Evolutionary conservation across 2,113 vertebrate genomes (phyloP).

Genomic region (Solea solea): DNA sequence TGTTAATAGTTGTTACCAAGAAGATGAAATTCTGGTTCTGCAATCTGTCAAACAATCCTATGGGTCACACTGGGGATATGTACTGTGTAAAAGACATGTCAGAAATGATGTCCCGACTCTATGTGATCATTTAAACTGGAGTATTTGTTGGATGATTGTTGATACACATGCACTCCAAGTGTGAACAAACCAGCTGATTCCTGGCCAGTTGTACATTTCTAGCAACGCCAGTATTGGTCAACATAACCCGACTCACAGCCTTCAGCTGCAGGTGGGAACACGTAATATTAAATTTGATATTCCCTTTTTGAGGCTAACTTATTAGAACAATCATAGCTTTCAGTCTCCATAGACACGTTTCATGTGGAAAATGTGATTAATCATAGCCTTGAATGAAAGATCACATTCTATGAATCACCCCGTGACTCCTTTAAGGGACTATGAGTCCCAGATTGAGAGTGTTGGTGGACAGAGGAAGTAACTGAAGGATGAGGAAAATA

Average conservation of each 20-base stretch:
- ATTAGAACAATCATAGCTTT: conserved; percentile 30
- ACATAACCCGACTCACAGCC: conserved; percentile 7
- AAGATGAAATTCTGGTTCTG: no score
- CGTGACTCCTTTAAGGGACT: conserved; percentile 27
- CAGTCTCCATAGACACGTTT: conserved; percentile 38
- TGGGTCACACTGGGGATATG: no score
- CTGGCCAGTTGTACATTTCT: not conserved
- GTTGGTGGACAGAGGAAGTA: conserved; percentile 32
- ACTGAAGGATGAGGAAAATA: conserved; percentile 41
- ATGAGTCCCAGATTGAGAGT: conserved; percentile 31
- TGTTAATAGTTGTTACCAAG: no score
- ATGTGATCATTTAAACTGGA: not conserved
- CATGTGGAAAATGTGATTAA: conserved; percentile 34
- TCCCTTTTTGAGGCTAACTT: conserved; percentile 17
- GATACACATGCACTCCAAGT: no score
- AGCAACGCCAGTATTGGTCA: not conserved
- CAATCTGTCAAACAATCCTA: no score
- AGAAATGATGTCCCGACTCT: not conserved
- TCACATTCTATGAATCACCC: conserved; percentile 57
- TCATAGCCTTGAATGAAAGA: conserved; percentile 48
- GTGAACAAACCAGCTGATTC: not conserved
- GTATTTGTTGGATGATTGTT: not conserved
- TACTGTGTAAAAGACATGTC: no score
- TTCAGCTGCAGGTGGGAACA: conserved; percentile 18
- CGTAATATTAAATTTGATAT: conserved; percentile 29